Evolutionary conservation across 2,888 invertebrate genomes (phyloP), one percentile per base, ranked within the genome.

Genomic region (Thereva unica): DNA sequence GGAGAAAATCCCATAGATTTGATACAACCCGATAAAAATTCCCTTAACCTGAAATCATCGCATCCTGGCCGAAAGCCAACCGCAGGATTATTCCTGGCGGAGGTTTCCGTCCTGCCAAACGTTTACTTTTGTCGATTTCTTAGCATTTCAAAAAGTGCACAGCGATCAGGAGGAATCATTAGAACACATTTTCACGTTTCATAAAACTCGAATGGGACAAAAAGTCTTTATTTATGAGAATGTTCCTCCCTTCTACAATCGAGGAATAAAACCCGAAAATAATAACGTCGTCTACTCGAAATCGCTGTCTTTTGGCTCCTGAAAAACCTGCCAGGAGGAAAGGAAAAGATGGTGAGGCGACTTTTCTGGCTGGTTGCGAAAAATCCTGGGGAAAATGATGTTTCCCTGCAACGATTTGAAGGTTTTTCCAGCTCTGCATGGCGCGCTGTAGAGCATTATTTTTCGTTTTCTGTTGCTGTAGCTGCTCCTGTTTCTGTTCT

Each of bases 171-270:
- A 49, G 40, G 40, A 38, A 59, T 59, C 59, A 59, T 59, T 45
- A 59, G 59, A 49, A 59, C 37, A 49, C 59, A 59, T 59, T 59
- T 59, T 59, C 45, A 59, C 59, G 59, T 59, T 49, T 59, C 59
- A 59, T 59, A 59, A 59, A 59, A 35, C 10, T 49, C 49, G 59
- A 59, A 59, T 59, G 59, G 35, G 38, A 35, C 47, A 59, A 38
- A 37, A 59, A 59, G 45, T 59, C 23, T 37, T 59, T 59, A 59
- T 42, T 57, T 57, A 57, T 57, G 37, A 35, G 59, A 42, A 59
- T 59, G 8, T 38, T 44, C 42, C 34, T 23, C 47, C 35, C 23
- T 23, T 34, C 52, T 35, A 35, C 52, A 52, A 52, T 52, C 52
- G 34, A 52, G 34, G 52, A 52, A 23, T n/a, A 10, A 23, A 52